Evolutionary conservation across 92 coral and sea anemone genomes (phyloP), one percentile per base, ranked within the genome.

Genomic region (Zoanthus gigantus): DNA sequence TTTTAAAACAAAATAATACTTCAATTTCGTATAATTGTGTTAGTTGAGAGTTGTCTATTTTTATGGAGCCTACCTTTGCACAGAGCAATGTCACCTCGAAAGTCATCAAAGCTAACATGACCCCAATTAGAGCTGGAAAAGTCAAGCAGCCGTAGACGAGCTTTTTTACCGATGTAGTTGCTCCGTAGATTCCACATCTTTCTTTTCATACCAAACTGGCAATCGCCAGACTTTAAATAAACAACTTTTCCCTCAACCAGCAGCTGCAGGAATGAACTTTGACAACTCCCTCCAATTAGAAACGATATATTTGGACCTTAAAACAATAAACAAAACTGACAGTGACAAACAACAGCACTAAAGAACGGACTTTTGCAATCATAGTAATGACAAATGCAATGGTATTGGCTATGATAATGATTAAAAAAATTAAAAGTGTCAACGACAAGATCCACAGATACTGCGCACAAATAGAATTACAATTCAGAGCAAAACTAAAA

Each of bases 81-180:
- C 45, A 53, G 28, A 9, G 13, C 80, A 11, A 76, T 76, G 80
- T 23, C 66, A 16, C 80, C 80, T 53, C 66, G 80, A 52, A 76
- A 76, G 47, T 76, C 80, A 6, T 76, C 80, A 29, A 76, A 76
- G 3, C 80, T 76, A 34, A 50, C 44, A 52, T 50, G 46, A 14
- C 80, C 80, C 80, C 80, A 76, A 63, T n/a, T 28, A 0, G 63
- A 12, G 11, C 80, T 76, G 45, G 65, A 76, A 76, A 76, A 76
- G 65, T 76, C 80, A 48, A 11, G 17, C 44, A 76, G 48, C 12
- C 65, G 63, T 34, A 76, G 50, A 9, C 65, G 80, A 50, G 80
- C 80, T 50, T 1, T 76, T 18, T 75, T 75, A 1, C 79, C 79
- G 15, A 45, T 75, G 79, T 45, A 75, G n/a, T 15, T 50, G 13